Evolutionary conservation across 2,888 invertebrate genomes (phyloP), one percentile per base, ranked within the genome.

Genomic region (Nemotelus nigrinus): DNA sequence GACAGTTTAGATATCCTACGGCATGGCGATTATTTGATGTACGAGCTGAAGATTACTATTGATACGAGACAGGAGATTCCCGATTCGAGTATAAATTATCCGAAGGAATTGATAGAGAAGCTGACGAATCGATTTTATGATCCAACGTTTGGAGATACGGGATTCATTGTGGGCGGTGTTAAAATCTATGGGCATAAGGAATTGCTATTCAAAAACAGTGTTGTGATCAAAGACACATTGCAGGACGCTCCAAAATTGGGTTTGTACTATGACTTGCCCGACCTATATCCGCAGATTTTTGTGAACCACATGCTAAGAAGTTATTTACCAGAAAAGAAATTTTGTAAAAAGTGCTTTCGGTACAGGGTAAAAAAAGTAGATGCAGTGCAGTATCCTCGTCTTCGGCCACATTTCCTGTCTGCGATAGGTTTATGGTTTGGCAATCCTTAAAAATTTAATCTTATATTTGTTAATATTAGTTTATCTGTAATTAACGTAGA

Each of bases 141-240:
- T 8, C n/a, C 10, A 60, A 25, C 6, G 60, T 60, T 60, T 25
- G 60, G 60, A 5, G 60, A 60, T 60, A 60, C 60, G 5, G 39
- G 10, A 6, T n/a, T 60, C n/a, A 60, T n/a, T 60, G 60, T 60
- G 60, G 60, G 60, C 6, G 60, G 60, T 6, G 39, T 60, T 25
- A 60, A n/a, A 25, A n/a, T 60, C 5, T 25, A 25, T n/a, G 60
- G 5, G 1, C 60, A 60, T 25, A 60, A 60, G 60, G 39, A 25
- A n/a, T 5, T 60, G 10, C 5, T 60, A 25, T 7, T 25, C n/a
- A 7, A 25, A 25, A 7, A 60, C 5, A 60, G 39, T 25, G 39
- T 6, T 10, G n/a, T 60, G 10, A 10, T 60, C 60, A 53, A 10
- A 7, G 53, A 10, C 10, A 53, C 53, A 10, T 53, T 53, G 53